Percentiles rank a stretch among this genome's conserved stretches.
phyloP scores from a whole-genome alignment of 1,140 invertebrate genomes.

The Lepidurus arcticus region DNA sequence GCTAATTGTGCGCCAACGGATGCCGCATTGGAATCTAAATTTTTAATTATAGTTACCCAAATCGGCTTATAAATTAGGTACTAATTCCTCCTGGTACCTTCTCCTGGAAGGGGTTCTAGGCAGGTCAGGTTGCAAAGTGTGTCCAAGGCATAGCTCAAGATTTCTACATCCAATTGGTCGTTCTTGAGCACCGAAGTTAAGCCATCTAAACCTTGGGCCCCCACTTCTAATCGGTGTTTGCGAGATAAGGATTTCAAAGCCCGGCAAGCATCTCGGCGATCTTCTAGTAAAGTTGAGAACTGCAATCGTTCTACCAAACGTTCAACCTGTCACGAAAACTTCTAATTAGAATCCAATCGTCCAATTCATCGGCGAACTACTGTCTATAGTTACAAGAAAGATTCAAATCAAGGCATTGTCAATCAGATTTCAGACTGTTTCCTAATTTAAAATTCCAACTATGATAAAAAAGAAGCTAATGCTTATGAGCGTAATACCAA shows the following conservation, averaged over 20 bases:
- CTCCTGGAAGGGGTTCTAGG: constrained; percentile 72
- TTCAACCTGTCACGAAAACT: constrained; percentile 64
- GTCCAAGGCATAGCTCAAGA: constrained; percentile 83
- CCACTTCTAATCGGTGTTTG: constrained; percentile 91
- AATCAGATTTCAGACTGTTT: no score
- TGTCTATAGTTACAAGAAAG: no score
- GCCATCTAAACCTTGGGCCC: constrained; percentile 87
- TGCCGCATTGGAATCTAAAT: constrained; percentile 34
- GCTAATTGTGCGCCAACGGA: constrained; percentile 86
- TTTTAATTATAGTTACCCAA: no score
- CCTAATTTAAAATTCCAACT: no score
- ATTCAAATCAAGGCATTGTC: no score
- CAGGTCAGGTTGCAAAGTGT: constrained; percentile 85
- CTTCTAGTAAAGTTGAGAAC: constrained; percentile 87
- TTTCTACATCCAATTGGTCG: constrained; percentile 83
- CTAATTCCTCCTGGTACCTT: constrained; percentile 37
- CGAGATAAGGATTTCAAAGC: constrained; percentile 88
- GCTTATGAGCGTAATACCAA: no score
- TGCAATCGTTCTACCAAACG: constrained; percentile 82
- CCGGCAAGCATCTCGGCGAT: constrained; percentile 90
- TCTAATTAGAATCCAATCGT: neutral
- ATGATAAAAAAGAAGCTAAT: no score
- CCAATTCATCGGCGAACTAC: no score
- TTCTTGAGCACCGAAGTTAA: constrained; percentile 72
- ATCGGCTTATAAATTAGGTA: no score